These are phyloP conservation scores for Dendroctonus valens DNA, from an alignment of 1,140 invertebrate species.

Conservation along the genomic window DNA sequence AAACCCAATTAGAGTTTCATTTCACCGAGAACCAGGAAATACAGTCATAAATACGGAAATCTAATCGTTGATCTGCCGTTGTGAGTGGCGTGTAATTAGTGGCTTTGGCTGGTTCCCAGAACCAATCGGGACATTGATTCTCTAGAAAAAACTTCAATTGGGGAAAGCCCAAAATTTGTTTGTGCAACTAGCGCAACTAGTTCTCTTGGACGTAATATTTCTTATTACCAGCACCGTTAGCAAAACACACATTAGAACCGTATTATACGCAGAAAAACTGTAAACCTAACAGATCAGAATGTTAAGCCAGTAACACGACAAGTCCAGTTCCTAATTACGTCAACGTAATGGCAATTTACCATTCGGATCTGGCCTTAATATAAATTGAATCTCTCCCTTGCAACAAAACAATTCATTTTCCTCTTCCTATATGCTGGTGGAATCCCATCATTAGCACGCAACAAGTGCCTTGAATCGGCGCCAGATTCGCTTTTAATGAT, in stretches of 20 bases:
- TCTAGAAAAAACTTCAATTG: not conserved
- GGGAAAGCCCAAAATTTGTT: too few relatives aligned
- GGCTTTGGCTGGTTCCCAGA: not conserved
- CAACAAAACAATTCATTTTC: too few relatives aligned
- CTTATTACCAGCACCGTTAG: not conserved
- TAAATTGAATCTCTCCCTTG: not conserved
- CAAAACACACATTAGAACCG: conserved; percentile 1
- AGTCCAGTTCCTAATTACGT: not conserved
- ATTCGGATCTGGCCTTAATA: not conserved
- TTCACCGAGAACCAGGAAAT: too few relatives aligned
- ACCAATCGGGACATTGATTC: not conserved
- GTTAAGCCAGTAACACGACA: not conserved
- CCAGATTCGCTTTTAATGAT: not conserved
- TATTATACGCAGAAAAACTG: not conserved
- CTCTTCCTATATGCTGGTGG: too few relatives aligned
- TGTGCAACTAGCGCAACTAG: not conserved
- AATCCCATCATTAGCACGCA: too few relatives aligned
- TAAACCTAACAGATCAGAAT: conserved; percentile 3
- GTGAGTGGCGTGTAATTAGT: not conserved
- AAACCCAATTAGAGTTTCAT: too few relatives aligned
- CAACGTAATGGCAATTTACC: not conserved
- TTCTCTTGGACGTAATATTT: not conserved
- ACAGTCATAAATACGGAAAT: too few relatives aligned
- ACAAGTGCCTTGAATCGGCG: not conserved
- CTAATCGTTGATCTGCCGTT: too few relatives aligned